phyloP scores from a whole-genome alignment of 35 echinoderm and acorn worm species.

The Anneissia japonica region DNA sequence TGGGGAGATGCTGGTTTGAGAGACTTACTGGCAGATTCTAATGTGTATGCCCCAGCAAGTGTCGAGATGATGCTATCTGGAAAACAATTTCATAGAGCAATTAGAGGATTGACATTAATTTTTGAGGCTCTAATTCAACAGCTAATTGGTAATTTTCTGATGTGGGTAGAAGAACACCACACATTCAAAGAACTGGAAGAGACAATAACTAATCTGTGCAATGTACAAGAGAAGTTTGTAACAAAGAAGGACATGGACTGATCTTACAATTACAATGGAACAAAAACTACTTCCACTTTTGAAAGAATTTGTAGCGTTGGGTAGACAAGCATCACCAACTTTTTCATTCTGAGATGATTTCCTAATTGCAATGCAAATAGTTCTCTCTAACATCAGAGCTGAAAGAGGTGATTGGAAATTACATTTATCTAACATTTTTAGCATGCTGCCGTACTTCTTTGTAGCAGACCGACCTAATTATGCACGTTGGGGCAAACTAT shows the following conservation, averaged over 20 bases:
- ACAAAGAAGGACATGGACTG: not conserved
- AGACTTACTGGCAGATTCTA: not conserved
- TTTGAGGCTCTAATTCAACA: not conserved
- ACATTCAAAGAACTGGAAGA: not conserved
- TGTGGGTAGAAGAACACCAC: not conserved
- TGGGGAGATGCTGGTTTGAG: constrained; percentile 6
- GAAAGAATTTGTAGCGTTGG: not conserved
- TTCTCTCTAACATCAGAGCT: not conserved
- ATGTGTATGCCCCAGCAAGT: not conserved
- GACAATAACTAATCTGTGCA: not conserved
- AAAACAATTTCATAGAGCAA: not conserved
- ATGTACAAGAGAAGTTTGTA: not conserved
- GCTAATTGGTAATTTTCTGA: not conserved
- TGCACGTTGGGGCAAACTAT: not conserved
- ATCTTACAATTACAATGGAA: not conserved
- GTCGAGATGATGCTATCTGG: not conserved
- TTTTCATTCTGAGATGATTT: not conserved
- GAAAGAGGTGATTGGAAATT: constrained; percentile 3
- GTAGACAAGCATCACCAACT: not conserved
- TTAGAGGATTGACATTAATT: not conserved
- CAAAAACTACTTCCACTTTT: not conserved
- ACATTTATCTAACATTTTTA: not conserved
- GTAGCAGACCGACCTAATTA: not conserved
- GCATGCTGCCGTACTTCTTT: not conserved
- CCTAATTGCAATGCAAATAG: not conserved